Percentiles rank a stretch among this genome's conserved stretches.
Evolutionary conservation across 2,888 invertebrate species (phyloP).

Genomic region (Meandrusa payeni): DNA sequence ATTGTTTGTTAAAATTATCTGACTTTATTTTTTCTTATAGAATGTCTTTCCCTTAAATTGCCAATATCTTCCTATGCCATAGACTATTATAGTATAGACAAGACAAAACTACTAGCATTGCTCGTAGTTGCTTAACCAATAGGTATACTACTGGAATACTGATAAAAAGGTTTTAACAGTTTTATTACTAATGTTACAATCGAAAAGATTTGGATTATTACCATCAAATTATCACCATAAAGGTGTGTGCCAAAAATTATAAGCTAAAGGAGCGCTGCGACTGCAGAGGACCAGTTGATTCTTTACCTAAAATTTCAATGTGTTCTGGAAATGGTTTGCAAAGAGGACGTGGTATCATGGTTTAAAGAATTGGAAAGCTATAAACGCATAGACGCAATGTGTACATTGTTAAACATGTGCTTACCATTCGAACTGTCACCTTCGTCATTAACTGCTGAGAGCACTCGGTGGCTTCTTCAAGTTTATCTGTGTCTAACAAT

Average conservation of each 20-base stretch:
- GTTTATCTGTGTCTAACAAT: constrained; percentile 91
- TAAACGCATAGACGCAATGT: constrained; percentile 98
- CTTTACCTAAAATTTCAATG: constrained; percentile 79
- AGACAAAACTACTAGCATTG: constrained; percentile 75
- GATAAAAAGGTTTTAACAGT: constrained; percentile 54
- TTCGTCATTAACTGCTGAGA: constrained; percentile 93
- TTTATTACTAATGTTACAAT: constrained; percentile 76
- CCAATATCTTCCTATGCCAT: constrained; percentile 50
- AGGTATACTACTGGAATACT: constrained; percentile 61
- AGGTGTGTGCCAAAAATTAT: constrained; percentile 68
- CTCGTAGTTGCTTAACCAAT: constrained; percentile 79
- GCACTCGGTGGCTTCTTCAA: constrained; percentile 91
- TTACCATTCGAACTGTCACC: constrained; percentile 95
- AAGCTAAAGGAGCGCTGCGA: constrained; percentile 67
- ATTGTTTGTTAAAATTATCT: too few species aligned
- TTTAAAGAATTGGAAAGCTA: constrained; percentile 97
- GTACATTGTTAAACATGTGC: constrained; percentile 97
- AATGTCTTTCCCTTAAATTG: too few species aligned
- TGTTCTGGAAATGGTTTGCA: constrained; percentile 96
- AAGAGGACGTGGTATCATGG: constrained; percentile 98
- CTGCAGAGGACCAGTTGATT: constrained; percentile 79
- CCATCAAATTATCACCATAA: constrained; percentile 56
- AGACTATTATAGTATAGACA: constrained; percentile 62
- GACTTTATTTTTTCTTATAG: too few species aligned
- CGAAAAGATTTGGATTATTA: constrained; percentile 65